Percentiles rank a stretch among this genome's conserved stretches.
phyloP scores from a whole-genome alignment of 2,888 invertebrate genomes.

The Megamerina dolium region DNA sequence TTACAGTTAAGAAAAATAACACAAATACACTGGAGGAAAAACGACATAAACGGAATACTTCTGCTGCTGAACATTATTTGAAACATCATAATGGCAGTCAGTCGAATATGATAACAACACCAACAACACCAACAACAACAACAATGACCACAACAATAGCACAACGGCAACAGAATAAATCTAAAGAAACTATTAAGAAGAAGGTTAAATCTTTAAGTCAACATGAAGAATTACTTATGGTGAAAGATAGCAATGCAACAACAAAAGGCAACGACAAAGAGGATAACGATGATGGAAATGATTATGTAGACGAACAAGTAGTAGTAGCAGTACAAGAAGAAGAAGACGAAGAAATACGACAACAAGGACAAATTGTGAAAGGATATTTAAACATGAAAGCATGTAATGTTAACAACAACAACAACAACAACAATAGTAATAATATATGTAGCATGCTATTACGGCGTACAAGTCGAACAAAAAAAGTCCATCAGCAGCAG shows the following conservation, averaged over 20 bases:
- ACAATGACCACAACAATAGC: not conserved
- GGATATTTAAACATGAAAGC: no score
- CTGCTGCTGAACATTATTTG: not conserved
- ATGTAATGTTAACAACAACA: not conserved
- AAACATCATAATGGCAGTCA: slow-evolving; percentile 4
- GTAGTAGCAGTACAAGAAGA: no score
- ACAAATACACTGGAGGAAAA: not conserved
- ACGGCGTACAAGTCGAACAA: slow-evolving; percentile 7
- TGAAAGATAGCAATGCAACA: no score
- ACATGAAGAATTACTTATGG: no score
- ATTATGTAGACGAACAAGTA: no score
- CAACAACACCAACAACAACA: slow-evolving; percentile 1
- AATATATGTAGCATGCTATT: not conserved
- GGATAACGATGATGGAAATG: no score
- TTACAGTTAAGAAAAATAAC: not conserved
- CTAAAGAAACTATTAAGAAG: no score
- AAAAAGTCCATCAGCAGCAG: slow-evolving; percentile 9
- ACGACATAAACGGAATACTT: not conserved
- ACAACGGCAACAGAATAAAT: slow-evolving; percentile 3
- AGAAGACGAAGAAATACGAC: not conserved
- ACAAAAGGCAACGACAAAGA: no score
- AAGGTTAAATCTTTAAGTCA: no score
- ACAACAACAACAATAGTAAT: not conserved
- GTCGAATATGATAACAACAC: slow-evolving; percentile 1
- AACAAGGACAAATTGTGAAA: not conserved